Base-by-base conservation (phyloP, 2,888 invertebrate species). In the Ommatoiulus sabulosus region DNA sequence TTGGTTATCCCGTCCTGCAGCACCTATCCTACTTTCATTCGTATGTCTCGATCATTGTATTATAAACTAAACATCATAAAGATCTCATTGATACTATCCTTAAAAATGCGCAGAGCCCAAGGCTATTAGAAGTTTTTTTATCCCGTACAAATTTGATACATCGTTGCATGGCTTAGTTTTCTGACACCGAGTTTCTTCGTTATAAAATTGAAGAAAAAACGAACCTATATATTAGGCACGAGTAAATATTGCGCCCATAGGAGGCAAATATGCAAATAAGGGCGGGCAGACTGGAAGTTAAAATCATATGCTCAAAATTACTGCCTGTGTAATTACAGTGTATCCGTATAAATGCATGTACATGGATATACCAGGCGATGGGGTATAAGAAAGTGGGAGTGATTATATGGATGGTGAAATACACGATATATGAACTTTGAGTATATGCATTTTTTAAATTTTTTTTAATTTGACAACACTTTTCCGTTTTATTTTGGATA, bases 201-300 rank as follows among this genome's bases (percentile, higher is more conserved):
- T 63, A 20, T n/a, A n/a, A 8, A 63, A 52, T 17, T 17, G 52
- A 52, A 52, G 20, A 57, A 57, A 15, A 72, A 24, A 72, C 35
- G 35, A 7, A 72, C 72, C 8, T 24, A 20, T 63, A 63, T 63
- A n/a, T 72, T 24, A 24, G 24, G 72, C 5, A 72, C 20, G n/a
- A 20, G 63, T 63, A 63, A 63, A 63, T 63, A 63, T n/a, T 72
- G 72, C 10, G 10, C 8, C 24, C 72, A 72, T 72, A 72, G 10
- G 72, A 72, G 72, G 24, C 24, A 72, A 72, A 72, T 72, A 72
- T 72, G 72, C 72, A 72, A 72, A 72, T 72, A 72, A 24, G 72
- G 72, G 72, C 72, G 72, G 72, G 12, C 72, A 24, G 10, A 10
- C 72, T 20, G 20, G n/a, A 63, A 63, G 6, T 63, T 63, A 63